These are phyloP conservation scores for Centruroides vittatus DNA, from an alignment of 1,140 invertebrate genomes.

Conservation along the genomic window DNA sequence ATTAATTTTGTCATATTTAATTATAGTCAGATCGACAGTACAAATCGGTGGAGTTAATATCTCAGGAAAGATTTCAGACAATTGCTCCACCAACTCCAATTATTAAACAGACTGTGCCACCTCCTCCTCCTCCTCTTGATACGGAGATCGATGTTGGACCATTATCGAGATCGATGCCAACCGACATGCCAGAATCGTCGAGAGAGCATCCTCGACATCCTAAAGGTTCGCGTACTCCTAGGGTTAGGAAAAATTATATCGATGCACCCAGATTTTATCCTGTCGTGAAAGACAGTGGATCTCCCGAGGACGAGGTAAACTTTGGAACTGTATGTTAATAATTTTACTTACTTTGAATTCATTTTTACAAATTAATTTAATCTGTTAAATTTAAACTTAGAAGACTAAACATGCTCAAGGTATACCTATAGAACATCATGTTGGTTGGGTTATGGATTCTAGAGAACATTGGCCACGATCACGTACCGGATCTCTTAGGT, in stretches of 20 bases:
- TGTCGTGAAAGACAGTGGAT: constrained; percentile 60
- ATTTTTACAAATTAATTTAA: too few relatives aligned
- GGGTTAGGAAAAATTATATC: constrained; percentile 23
- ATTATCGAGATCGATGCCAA: background rate
- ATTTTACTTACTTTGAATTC: background rate
- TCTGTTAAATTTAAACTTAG: too few relatives aligned
- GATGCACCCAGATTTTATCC: constrained; percentile 73
- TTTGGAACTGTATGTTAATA: background rate
- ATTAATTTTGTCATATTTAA: constrained; percentile 23
- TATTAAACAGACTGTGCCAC: constrained; percentile 42
- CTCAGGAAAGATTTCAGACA: constrained; percentile 72
- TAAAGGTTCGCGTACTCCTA: constrained; percentile 25
- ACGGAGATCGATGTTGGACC: background rate
- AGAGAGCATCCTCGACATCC: constrained; percentile 7
- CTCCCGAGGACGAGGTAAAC: constrained; percentile 28
- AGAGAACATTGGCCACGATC: constrained; percentile 64
- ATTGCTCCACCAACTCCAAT: constrained; percentile 46
- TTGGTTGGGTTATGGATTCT: constrained; percentile 92
- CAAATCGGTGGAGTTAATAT: constrained; percentile 80
- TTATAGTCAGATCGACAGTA: constrained; percentile 38
- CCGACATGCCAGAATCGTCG: background rate
- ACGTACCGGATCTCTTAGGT: constrained; percentile 36
- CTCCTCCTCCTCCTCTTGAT: constrained; percentile 51
- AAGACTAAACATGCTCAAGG: too few relatives aligned
- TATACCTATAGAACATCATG: constrained; percentile 72